A percentile compares a stretch with the other conserved stretches of the same genome.
phyloP scores from a whole-genome alignment of 2,797 vertebrate genomes.

The Caiman crocodilus region DNA sequence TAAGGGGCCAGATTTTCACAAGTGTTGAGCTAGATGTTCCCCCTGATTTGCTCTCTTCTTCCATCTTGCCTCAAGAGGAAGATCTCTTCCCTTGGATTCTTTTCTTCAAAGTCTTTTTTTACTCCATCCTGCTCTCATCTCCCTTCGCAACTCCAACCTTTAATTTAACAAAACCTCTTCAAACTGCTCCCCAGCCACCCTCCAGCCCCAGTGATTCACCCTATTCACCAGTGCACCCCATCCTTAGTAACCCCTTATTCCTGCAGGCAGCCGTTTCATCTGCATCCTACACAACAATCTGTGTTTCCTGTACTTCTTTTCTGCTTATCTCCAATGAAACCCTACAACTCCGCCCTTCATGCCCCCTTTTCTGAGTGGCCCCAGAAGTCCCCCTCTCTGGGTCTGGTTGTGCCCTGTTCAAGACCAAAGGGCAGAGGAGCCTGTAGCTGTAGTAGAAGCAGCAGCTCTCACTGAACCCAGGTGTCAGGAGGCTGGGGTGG shows the following conservation, averaged over 20 bases:
- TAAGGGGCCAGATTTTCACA: fast-evolving
- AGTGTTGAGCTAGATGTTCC: not conserved
- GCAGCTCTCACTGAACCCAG: too few relatives aligned
- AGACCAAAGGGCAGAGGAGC: too few relatives aligned
- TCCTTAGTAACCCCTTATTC: not conserved
- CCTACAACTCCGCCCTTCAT: not conserved
- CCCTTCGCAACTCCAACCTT: not conserved
- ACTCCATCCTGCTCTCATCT: not conserved
- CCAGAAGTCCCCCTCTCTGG: not conserved
- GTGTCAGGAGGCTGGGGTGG: too few relatives aligned
- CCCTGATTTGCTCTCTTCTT: not conserved
- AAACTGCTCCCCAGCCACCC: not conserved
- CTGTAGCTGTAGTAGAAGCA: too few relatives aligned
- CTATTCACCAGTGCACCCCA: not conserved
- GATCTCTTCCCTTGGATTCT: not conserved
- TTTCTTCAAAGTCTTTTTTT: not conserved
- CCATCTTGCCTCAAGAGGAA: not conserved
- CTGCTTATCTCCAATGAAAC: not conserved
- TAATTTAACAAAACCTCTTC: too few relatives aligned
- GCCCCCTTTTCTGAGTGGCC: not conserved
- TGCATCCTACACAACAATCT: not conserved
- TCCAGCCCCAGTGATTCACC: not conserved
- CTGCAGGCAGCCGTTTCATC: not conserved
- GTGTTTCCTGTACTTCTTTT: not conserved
- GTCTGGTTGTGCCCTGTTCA: too few relatives aligned